A percentile compares a stretch with the other conserved stretches of the same genome.
These are phyloP conservation scores for Myopa tessellatipennis DNA, from an alignment of 2,888 invertebrate species.

Conservation along the genomic window DNA sequence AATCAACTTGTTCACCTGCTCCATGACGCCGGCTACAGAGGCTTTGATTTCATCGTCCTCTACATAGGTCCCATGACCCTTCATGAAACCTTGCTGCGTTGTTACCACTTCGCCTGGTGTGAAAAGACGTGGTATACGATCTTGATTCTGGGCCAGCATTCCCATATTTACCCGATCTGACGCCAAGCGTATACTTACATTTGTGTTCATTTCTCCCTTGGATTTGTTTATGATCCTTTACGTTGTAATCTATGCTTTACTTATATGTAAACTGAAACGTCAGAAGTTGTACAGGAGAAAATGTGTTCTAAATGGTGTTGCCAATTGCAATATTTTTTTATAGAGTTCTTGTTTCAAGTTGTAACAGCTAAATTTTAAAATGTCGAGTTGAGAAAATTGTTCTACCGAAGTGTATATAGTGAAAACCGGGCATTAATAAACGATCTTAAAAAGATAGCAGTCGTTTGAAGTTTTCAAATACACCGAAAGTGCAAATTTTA, in stretches of 20 bases:
- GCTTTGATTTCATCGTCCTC: conserved; percentile 86
- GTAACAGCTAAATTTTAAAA: no score
- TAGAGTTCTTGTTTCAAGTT: no score
- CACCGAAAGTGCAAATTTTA: no score
- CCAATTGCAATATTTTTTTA: no score
- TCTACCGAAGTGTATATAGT: no score
- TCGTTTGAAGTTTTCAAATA: no score
- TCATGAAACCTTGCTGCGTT: conserved; percentile 73
- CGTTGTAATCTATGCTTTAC: background rate
- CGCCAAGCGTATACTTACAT: conserved; percentile 75
- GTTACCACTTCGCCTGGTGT: conserved; percentile 92
- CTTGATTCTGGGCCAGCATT: conserved; percentile 67
- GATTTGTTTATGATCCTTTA: background rate
- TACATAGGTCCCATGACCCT: conserved; percentile 97
- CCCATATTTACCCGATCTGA: conserved; percentile 74
- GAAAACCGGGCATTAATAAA: no score
- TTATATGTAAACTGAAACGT: no score
- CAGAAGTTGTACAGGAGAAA: no score
- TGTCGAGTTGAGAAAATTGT: no score
- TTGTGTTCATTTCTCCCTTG: conserved; percentile 54
- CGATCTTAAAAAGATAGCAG: no score
- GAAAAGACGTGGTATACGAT: conserved; percentile 75
- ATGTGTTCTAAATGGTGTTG: no score
- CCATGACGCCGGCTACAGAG: conserved; percentile 93
- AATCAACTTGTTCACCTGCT: conserved; percentile 94